Evolutionary conservation across 1,140 invertebrate genomes (phyloP).

Genomic region (silkworm (Bombyx mori)): ASM3026992v2 NC_085107.1:4430001-4430500

Average conservation of each 20-base stretch:
- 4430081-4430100: too few species aligned
- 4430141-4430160: conserved; percentile 59
- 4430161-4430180: conserved; percentile 63
- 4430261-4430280: too few species aligned
- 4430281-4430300: neutral
- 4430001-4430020: too few species aligned
- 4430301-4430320: conserved; percentile 91
- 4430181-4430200: conserved; percentile 17
- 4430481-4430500: too few species aligned
- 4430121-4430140: conserved; percentile 47
- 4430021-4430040: too few species aligned
- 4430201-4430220: neutral
- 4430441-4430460: conserved; percentile 60
- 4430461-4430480: too few species aligned
- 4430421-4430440: conserved; percentile 90
- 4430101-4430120: conserved; percentile 46
- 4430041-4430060: too few species aligned
- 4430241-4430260: too few species aligned
- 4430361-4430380: conserved; percentile 91
- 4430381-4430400: conserved; percentile 84
- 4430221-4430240: too few species aligned
- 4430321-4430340: conserved; percentile 87
- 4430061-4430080: too few species aligned
- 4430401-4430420: conserved; percentile 88
- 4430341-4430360: conserved; percentile 90